Percentiles rank a stretch among this genome's conserved stretches.
Conservation (phyloP, 23 tunicate species). For the Diplosoma virens region DNA sequence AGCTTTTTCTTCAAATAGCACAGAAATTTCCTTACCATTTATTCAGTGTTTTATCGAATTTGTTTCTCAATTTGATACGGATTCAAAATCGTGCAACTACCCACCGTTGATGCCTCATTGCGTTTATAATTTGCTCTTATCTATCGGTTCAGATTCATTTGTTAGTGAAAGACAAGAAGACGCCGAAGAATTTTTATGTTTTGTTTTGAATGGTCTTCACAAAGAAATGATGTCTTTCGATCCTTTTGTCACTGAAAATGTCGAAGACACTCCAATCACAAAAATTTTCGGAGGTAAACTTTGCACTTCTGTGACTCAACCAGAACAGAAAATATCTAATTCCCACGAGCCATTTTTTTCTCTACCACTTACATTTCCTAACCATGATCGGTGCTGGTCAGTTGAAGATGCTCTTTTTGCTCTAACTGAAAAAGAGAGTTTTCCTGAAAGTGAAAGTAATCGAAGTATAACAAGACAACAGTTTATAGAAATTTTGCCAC, state of each 20-base stretch:
- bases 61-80: constrained; percentile 68
- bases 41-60: constrained; percentile 75
- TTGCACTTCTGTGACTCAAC: constrained; percentile 66
- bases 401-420: constrained; percentile 77
- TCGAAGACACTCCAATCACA: constrained; percentile 55
- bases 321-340: constrained; percentile 59
- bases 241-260: neutral
- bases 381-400: constrained; percentile 57
- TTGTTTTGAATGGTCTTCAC: constrained; percentile 81
- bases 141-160: constrained; percentile 41
- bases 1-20: neutral
- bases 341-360: constrained; percentile 79
- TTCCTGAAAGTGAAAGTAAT: neutral
- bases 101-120: constrained; percentile 64
- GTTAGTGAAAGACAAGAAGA: constrained; percentile 75
- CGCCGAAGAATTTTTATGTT: constrained; percentile 87
- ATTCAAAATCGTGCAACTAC: constrained; percentile 52
- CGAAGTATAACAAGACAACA: constrained; percentile 50
- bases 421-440: constrained; percentile 58
- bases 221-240: constrained; percentile 73
- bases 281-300: constrained; percentile 84
- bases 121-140: constrained; percentile 71
- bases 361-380: constrained; percentile 68
- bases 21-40: constrained; percentile 55
- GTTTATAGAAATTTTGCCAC: constrained; percentile 65